These are phyloP conservation scores for Pachyuromys duprasi DNA, from an alignment of 2,797 vertebrate genomes.

Conservation along the genomic window DNA sequence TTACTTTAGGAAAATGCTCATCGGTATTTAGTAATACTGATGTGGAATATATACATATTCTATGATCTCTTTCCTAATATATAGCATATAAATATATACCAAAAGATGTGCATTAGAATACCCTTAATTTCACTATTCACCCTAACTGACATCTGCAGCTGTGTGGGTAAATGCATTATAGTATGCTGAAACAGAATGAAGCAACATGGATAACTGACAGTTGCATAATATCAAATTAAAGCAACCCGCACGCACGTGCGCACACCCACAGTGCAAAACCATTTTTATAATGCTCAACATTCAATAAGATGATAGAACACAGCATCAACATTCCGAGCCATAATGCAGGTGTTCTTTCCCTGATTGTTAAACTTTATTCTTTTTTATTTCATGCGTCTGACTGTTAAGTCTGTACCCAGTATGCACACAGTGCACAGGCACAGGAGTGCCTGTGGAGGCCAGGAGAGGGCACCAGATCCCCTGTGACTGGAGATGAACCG, in stretches of 20 bases:
- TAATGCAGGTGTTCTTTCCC: neutral
- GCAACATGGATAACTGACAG: neutral
- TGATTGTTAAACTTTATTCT: neutral
- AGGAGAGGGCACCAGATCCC: neutral
- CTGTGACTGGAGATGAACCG: too few relatives aligned
- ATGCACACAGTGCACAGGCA: too few relatives aligned
- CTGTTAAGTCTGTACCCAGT: too few relatives aligned
- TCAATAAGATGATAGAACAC: neutral
- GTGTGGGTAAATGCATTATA: neutral
- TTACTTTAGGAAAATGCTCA: constrained; percentile 11
- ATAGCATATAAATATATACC: neutral
- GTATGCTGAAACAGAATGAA: neutral
- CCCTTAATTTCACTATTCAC: neutral
- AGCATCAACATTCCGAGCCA: neutral
- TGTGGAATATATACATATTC: neutral
- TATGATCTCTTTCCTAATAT: neutral
- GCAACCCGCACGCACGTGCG: too few relatives aligned
- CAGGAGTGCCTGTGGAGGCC: neutral
- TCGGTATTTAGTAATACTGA: neutral
- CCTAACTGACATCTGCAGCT: neutral
- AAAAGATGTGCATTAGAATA: neutral
- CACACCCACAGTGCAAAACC: neutral
- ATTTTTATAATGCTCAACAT: neutral
- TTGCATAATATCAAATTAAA: neutral
- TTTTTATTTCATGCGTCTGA: neutral